Evolutionary conservation across 2,888 invertebrate species (phyloP).

Genomic region (Ophioninae sp.): DNA sequence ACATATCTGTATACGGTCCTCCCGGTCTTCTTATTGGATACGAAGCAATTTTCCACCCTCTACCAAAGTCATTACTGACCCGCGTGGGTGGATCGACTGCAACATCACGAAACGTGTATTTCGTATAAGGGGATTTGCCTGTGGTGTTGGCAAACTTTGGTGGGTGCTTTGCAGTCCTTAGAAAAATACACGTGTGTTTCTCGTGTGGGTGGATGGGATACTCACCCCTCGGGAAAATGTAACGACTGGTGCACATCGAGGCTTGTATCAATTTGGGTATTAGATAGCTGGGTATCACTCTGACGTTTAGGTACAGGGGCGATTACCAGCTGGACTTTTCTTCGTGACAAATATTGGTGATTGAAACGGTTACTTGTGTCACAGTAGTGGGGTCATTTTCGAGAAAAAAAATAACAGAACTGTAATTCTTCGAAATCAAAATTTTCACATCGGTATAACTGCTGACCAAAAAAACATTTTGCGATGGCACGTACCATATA

Average conservation of each 20-base stretch:
- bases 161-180: slow-evolving; percentile 40
- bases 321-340: too few species aligned
- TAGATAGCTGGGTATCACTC: slow-evolving; percentile 12
- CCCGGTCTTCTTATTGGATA: slow-evolving; percentile 60
- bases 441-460: too few species aligned
- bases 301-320: too few species aligned
- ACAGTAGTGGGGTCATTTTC: too few species aligned
- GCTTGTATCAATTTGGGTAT: slow-evolving; percentile 53
- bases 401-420: too few species aligned
- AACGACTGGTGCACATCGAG: slow-evolving; percentile 40
- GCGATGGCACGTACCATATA: not conserved
- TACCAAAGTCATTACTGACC: slow-evolving; percentile 61
- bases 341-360: too few species aligned
- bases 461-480: not conserved
- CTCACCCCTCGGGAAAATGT: slow-evolving; percentile 38
- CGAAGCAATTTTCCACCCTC: slow-evolving; percentile 66
- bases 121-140: slow-evolving; percentile 20
- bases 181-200: not conserved
- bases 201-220: not conserved
- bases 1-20: not conserved
- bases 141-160: slow-evolving; percentile 27
- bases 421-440: too few species aligned
- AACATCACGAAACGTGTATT: slow-evolving; percentile 41
- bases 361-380: too few species aligned
- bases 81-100: slow-evolving; percentile 61